Percentiles rank a stretch among this genome's conserved stretches.
Evolutionary conservation across 2,888 invertebrate species (phyloP).

Genomic region (Dinocampus coccinellae): DNA sequence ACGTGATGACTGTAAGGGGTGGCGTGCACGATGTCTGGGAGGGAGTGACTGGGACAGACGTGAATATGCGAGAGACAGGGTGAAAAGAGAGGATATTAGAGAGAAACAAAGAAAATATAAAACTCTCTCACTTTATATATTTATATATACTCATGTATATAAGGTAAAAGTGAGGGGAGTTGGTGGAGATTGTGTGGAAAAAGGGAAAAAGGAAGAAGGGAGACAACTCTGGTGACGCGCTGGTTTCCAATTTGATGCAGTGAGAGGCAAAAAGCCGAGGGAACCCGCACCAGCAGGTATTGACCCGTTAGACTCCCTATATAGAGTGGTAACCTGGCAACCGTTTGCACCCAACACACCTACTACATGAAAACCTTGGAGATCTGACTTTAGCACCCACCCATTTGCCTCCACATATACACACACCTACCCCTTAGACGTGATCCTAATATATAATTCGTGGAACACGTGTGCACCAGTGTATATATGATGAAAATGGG

Average conservation of each 20-base stretch:
- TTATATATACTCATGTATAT: not conserved
- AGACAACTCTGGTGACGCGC: slow-evolving; percentile 61
- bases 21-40: slow-evolving; percentile 36
- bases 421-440: slow-evolving; percentile 26
- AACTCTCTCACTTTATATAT: slow-evolving; percentile 36
- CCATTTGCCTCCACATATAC: not conserved
- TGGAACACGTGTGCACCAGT: slow-evolving; percentile 11
- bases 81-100: slow-evolving; percentile 26
- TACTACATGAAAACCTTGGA: slow-evolving; percentile 66
- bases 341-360: slow-evolving; percentile 68
- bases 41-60: slow-evolving; percentile 35
- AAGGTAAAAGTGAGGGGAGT: not conserved
- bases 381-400: slow-evolving; percentile 62
- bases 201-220: slow-evolving; percentile 22
- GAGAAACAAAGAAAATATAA: slow-evolving; percentile 28
- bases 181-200: slow-evolving; percentile 17
- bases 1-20: slow-evolving; percentile 42
- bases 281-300: slow-evolving; percentile 63
- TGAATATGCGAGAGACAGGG: not conserved
- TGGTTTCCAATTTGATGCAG: slow-evolving; percentile 54
- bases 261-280: slow-evolving; percentile 49
- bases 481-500: not conserved
- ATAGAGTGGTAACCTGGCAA: slow-evolving; percentile 62
- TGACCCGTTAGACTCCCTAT: slow-evolving; percentile 68
- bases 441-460: slow-evolving; percentile 24